A percentile compares a stretch with the other conserved stretches of the same genome.
Evolutionary conservation across 2,113 vertebrate genomes (phyloP).

Genomic region (Nothoprocta pentlandii): DNA sequence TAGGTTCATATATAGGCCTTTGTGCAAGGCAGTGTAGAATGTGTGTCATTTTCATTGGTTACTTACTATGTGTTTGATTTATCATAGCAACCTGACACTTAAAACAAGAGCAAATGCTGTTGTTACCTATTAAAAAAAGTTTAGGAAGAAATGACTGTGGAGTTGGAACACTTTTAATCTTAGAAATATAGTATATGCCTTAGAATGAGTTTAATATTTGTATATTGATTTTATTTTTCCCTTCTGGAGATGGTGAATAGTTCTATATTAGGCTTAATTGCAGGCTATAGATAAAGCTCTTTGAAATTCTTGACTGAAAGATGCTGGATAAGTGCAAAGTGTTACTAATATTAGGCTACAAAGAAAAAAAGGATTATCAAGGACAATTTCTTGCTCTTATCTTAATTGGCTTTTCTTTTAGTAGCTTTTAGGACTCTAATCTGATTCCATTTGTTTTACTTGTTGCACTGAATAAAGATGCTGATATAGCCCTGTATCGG

Average conservation of each 20-base stretch:
- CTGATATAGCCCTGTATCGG: not conserved
- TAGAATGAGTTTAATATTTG: not conserved
- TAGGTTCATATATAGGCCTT: fast-evolving
- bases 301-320: not conserved
- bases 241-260: not conserved
- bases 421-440: not conserved
- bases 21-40: not conserved
- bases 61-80: not conserved
- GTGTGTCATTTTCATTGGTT: not conserved
- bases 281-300: not conserved
- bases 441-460: not conserved
- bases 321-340: not conserved
- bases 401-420: not conserved
- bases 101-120: not conserved
- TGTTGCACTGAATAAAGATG: not conserved
- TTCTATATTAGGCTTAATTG: not conserved
- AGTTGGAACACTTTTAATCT: not conserved
- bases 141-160: not conserved
- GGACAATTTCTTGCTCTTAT: not conserved
- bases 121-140: not conserved
- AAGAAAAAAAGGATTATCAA: not conserved
- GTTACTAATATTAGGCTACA: not conserved
- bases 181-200: not conserved
- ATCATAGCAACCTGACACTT: fast-evolving
- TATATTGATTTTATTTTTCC: not conserved